Conservation (phyloP, 2,113 vertebrate genomes). For the Dendrocopos noguchii region DNA sequence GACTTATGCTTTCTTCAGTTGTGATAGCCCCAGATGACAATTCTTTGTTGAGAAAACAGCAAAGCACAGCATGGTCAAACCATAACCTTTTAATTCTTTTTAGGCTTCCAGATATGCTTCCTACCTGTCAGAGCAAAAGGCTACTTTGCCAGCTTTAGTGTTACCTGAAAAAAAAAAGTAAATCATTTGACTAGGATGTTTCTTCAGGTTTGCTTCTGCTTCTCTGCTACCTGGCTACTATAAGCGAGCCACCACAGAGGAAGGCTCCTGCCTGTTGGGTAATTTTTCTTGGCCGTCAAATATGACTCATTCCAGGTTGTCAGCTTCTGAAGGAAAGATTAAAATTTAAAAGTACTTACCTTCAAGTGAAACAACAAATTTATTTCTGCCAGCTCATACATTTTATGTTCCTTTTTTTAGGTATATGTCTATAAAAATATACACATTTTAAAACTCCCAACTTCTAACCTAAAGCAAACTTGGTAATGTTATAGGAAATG, state of each 20-base stretch:
- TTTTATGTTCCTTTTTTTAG: background rate
- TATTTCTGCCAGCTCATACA: background rate
- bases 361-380: background rate
- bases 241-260: background rate
- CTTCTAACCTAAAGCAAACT: background rate
- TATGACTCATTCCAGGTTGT: background rate
- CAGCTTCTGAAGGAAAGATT: background rate
- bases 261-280: background rate
- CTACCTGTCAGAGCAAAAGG: background rate
- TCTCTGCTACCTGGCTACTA: background rate
- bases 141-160: background rate
- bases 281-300: background rate
- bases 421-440: background rate
- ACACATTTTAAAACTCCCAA: background rate
- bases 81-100: background rate
- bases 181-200: background rate
- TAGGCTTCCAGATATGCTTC: background rate
- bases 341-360: background rate
- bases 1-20: background rate
- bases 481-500: background rate
- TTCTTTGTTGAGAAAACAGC: background rate
- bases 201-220: background rate
- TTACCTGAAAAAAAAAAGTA: background rate
- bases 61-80: background rate
- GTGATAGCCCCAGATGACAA: background rate